phyloP scores from a whole-genome alignment of 2,113 vertebrate genomes.

The Oryzias curvinotus region DNA sequence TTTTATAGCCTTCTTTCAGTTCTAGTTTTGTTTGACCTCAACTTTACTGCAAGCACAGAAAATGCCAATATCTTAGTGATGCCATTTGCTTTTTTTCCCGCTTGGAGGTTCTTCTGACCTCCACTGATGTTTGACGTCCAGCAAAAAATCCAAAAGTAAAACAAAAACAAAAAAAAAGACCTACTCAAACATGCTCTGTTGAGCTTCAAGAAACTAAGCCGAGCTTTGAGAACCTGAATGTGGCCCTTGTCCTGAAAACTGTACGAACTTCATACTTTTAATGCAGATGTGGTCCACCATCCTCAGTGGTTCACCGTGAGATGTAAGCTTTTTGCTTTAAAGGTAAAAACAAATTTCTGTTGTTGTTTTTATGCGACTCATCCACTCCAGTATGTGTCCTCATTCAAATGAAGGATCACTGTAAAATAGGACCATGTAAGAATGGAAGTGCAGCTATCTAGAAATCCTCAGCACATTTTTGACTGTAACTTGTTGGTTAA shows the following conservation, averaged over 20 bases:
- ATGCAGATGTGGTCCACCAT: conserved; percentile 21
- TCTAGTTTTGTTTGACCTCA: conserved; percentile 30
- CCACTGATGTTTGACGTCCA: conserved; percentile 5
- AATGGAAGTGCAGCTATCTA: conserved; percentile 9
- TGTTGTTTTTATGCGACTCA: conserved; percentile 16
- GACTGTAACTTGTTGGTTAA: neutral
- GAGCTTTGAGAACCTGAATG: conserved; percentile 7
- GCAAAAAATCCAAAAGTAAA: conserved; percentile 3
- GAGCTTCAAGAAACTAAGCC: conserved; percentile 30
- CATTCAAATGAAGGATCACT: conserved; percentile 56
- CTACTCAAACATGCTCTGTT: conserved; percentile 16
- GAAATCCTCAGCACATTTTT: conserved; percentile 12
- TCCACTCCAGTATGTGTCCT: conserved; percentile 48
- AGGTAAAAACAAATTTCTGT: conserved; percentile 13
- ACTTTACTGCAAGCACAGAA: neutral
- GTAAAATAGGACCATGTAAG: conserved; percentile 30
- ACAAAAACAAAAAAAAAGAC: conserved; percentile 15
- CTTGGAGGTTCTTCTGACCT: conserved; percentile 28
- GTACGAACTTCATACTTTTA: conserved; percentile 38
- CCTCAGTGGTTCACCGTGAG: conserved; percentile 20
- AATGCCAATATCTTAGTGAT: neutral
- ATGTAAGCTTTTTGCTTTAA: conserved; percentile 24
- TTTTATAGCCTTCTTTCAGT: conserved; percentile 43
- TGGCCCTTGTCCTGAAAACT: conserved; percentile 15
- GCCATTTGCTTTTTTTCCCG: conserved; percentile 33